Conservation (phyloP, 2,113 vertebrate genomes). For the Ictalurus furcatus region DNA sequence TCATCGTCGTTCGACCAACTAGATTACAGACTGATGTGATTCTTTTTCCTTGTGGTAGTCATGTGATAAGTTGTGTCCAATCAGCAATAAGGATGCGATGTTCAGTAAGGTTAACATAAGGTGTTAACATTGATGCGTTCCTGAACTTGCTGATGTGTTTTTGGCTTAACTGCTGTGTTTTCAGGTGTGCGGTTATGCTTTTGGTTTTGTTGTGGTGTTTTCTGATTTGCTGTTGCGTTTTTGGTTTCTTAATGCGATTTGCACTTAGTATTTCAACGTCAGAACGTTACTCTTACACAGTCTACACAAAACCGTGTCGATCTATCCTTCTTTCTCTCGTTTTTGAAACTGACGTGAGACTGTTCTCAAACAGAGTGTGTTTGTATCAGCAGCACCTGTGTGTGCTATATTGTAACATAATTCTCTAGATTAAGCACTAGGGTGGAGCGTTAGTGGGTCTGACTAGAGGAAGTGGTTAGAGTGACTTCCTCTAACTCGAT, state of each 20-base stretch:
- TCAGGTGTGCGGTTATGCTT: background rate
- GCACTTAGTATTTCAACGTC: background rate
- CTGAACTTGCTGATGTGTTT: background rate
- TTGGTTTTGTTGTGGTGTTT: background rate
- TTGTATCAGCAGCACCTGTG: slow-evolving; percentile 27
- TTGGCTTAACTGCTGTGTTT: background rate
- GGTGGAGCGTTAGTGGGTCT: slow-evolving; percentile 9
- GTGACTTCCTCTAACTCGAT: slow-evolving; percentile 62
- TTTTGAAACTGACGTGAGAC: background rate
- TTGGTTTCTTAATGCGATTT: background rate
- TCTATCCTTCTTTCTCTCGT: background rate
- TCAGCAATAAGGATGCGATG: background rate
- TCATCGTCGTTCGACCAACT: background rate
- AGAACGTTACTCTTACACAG: background rate
- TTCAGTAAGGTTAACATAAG: background rate
- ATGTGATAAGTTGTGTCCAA: background rate
- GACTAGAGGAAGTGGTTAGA: slow-evolving; percentile 66
- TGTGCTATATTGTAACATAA: background rate
- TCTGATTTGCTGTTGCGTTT: background rate
- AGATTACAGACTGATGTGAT: background rate
- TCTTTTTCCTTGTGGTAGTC: background rate
- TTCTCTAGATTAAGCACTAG: background rate
- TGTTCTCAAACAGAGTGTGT: background rate
- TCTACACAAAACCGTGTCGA: background rate
- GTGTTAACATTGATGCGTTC: background rate